Conservation (phyloP, 2,888 invertebrate species). For the Andrena bicolor region DNA sequence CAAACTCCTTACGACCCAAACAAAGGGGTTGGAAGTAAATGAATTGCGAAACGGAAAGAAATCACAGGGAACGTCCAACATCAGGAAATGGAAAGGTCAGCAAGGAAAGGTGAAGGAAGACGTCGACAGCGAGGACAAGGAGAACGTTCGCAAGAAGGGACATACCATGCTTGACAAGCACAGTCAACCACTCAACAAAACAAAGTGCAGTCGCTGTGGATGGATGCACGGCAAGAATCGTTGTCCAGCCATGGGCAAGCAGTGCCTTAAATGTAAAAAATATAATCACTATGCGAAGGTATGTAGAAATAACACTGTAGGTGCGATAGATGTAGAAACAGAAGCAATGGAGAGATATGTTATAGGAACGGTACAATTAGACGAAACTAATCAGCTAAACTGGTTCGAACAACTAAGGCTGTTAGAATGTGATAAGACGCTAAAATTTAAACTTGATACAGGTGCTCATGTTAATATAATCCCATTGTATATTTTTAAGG, state of each 20-base stretch:
- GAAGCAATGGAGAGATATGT: background rate
- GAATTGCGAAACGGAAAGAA: background rate
- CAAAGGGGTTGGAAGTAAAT: background rate
- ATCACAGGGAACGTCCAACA: too few species aligned
- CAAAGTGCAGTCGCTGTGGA: background rate
- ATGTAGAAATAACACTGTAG: background rate
- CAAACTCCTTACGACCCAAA: background rate
- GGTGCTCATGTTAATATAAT: background rate
- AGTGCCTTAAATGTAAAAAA: constrained; percentile 5
- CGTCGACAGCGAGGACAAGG: background rate
- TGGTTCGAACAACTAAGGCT: background rate
- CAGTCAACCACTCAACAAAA: background rate
- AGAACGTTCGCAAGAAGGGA: background rate
- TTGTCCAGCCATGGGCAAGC: background rate
- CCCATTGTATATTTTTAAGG: background rate
- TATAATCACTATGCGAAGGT: constrained; percentile 2
- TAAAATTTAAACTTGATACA: background rate
- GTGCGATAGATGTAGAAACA: background rate
- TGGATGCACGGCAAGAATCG: background rate
- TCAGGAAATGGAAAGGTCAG: too few species aligned
- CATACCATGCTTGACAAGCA: background rate
- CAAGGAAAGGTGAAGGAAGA: background rate
- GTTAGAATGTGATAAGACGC: background rate
- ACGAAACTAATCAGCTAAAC: background rate
- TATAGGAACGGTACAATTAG: background rate